A percentile compares a stretch with the other conserved stretches of the same genome.
Evolutionary conservation across 2,888 invertebrate genomes (phyloP).

Genomic region (Tribolium freemani): DNA sequence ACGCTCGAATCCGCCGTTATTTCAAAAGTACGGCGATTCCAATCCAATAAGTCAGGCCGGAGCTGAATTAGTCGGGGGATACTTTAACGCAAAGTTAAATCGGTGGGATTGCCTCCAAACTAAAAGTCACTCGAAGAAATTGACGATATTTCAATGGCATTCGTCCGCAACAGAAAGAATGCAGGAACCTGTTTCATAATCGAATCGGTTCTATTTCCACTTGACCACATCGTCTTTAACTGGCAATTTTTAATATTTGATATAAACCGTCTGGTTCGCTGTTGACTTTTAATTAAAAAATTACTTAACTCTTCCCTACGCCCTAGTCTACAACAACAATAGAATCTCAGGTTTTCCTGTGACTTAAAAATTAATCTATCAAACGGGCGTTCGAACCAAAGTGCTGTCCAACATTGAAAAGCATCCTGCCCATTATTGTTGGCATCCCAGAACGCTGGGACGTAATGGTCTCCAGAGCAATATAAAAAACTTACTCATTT

Average conservation of each 20-base stretch:
- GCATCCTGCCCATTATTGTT: constrained; percentile 40
- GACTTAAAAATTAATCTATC: constrained; percentile 46
- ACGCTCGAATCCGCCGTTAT: constrained; percentile 25
- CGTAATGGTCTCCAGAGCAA: constrained; percentile 44
- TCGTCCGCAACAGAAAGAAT: constrained; percentile 38
- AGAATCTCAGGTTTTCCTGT: constrained; percentile 12
- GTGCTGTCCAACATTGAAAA: constrained; percentile 39
- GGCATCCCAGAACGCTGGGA: constrained; percentile 42
- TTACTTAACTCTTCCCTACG: not conserved
- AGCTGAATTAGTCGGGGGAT: constrained; percentile 42
- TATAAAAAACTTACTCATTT: constrained; percentile 62
- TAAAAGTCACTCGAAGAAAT: constrained; percentile 47
- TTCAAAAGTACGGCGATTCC: constrained; percentile 43
- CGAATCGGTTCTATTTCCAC: constrained; percentile 7
- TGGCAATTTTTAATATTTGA: too few relatives aligned
- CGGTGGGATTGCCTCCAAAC: constrained; percentile 44
- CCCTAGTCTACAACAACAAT: not conserved
- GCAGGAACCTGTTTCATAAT: constrained; percentile 26
- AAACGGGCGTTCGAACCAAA: constrained; percentile 28
- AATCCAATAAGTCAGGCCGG: constrained; percentile 29
- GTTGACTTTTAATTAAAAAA: not conserved
- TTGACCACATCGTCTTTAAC: too few relatives aligned
- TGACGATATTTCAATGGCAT: constrained; percentile 45
- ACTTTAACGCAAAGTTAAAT: constrained; percentile 42
- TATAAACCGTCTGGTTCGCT: not conserved